Conservation (phyloP, 2,797 vertebrate genomes). For the Gymnothorax reevesii region DNA sequence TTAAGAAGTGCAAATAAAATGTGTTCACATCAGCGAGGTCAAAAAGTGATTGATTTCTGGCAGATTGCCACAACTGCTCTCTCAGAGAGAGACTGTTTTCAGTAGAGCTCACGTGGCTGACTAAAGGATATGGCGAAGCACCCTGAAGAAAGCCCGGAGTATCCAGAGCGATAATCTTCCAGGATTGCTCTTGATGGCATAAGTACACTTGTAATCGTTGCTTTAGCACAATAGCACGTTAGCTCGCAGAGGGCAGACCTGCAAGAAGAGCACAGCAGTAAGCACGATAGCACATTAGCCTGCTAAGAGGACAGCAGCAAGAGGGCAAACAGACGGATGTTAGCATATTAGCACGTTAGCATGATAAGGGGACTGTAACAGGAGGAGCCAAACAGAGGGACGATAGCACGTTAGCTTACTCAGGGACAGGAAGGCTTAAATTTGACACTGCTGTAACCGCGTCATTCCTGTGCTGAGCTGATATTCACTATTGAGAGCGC, state of each 20-base stretch:
- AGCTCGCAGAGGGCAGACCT: neutral
- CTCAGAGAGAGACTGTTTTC: no score
- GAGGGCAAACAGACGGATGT: no score
- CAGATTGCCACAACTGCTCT: no score
- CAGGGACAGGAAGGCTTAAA: conserved; percentile 40
- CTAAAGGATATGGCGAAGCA: neutral
- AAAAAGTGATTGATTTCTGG: no score
- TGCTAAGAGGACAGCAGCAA: neutral
- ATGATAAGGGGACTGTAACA: no score
- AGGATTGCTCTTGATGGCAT: neutral
- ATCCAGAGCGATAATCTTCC: neutral
- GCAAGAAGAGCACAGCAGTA: no score
- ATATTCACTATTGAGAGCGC: conserved; percentile 51
- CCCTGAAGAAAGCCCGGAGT: neutral
- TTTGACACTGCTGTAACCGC: conserved; percentile 48
- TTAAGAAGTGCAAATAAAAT: no score
- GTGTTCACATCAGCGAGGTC: no score
- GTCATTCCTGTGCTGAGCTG: conserved; percentile 54
- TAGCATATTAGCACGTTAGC: no score
- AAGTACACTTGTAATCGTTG: neutral
- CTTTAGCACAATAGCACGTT: neutral
- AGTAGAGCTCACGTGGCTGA: neutral
- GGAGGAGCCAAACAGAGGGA: no score
- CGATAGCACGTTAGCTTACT: conserved; percentile 32
- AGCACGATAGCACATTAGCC: no score